Conservation (phyloP, 2,888 invertebrate species). For the Epicampocera succincta region DNA sequence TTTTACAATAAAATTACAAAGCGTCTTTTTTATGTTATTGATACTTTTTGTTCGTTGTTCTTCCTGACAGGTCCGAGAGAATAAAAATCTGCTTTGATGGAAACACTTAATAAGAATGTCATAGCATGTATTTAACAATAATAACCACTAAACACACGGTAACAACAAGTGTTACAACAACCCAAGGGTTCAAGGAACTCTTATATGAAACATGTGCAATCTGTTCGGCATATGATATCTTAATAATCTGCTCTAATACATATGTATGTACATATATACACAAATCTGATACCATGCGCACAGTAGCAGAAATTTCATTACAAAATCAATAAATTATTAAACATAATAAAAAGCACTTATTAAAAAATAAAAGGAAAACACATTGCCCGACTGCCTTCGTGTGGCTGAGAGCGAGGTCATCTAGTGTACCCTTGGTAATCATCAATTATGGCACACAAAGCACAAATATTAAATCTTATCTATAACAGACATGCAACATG, state of each 20-base stretch:
- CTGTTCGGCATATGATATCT: neutral
- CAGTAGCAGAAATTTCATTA: neutral
- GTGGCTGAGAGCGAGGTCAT: neutral
- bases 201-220: neutral
- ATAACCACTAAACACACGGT: constrained; percentile 36
- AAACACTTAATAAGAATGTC: no score
- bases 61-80: no score
- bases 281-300: neutral
- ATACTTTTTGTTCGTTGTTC: no score
- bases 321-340: neutral
- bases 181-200: constrained; percentile 36
- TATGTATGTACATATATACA: no score
- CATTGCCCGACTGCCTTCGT: constrained; percentile 6
- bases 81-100: no score
- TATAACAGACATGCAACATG: constrained; percentile 64
- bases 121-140: no score
- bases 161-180: constrained; percentile 22
- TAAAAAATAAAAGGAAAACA: neutral
- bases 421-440: constrained; percentile 53
- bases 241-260: neutral
- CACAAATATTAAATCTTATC: constrained; percentile 66
- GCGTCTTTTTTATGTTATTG: no score
- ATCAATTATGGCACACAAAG: constrained; percentile 59
- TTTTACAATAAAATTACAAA: no score
- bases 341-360: neutral